A percentile compares a stretch with the other conserved stretches of the same genome.
phyloP scores from a whole-genome alignment of 2,888 invertebrate genomes.

The Subacronicta megacephala region DNA sequence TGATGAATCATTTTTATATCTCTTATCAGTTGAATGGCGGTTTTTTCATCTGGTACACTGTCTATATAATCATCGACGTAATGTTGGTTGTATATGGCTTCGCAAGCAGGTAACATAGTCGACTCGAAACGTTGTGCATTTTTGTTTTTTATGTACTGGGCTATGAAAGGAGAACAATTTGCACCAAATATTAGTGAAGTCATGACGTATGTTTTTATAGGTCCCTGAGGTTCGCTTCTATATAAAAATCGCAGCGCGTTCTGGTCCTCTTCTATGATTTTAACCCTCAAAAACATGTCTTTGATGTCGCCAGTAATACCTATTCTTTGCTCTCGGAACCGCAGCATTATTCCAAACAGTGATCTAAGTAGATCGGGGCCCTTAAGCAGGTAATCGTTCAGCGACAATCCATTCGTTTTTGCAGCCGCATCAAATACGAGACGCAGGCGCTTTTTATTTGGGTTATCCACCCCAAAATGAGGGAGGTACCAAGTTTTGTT shows the following conservation, averaged over 20 bases:
- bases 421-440: conserved; percentile 47
- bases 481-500: conserved; percentile 50
- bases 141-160: conserved; percentile 48
- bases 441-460: conserved; percentile 44
- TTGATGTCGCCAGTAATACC: conserved; percentile 39
- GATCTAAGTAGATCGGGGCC: conserved; percentile 45
- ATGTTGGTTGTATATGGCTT: conserved; percentile 35
- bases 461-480: conserved; percentile 51
- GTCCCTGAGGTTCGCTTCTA: background rate
- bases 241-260: conserved; percentile 29
- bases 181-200: conserved; percentile 20
- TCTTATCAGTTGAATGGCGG: conserved; percentile 32
- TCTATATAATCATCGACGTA: conserved; percentile 56
- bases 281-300: conserved; percentile 42
- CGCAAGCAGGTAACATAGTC: background rate
- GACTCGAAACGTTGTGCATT: conserved; percentile 35
- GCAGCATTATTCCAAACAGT: conserved; percentile 42
- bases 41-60: conserved; percentile 32
- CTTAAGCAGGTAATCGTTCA: conserved; percentile 20
- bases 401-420: conserved; percentile 15
- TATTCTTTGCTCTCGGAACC: conserved; percentile 38
- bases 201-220: conserved; percentile 9
- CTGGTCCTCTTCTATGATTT: conserved; percentile 31
- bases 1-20: conserved; percentile 42
- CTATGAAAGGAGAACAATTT: conserved; percentile 19